These are phyloP conservation scores for Thalassaphorura encarpata DNA, from an alignment of 1,140 invertebrate genomes.

Conservation along the genomic window DNA sequence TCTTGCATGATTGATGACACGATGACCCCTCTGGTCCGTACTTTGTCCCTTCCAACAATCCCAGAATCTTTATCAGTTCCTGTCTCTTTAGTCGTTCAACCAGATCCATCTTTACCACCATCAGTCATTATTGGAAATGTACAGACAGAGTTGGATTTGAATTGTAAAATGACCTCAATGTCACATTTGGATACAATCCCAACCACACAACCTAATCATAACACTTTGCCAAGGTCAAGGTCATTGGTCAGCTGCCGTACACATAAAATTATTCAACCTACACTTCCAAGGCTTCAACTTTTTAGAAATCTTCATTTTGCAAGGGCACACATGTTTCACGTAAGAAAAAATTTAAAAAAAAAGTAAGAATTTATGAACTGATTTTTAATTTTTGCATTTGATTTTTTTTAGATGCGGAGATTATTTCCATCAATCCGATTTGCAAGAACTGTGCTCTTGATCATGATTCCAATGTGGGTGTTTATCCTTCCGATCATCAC, in stretches of 20 bases:
- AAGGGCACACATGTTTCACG: conserved; percentile 28
- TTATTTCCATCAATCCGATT: conserved; percentile 31
- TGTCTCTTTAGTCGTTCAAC: conserved; percentile 18
- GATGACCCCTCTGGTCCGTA: conserved; percentile 15
- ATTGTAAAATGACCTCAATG: conserved; percentile 10
- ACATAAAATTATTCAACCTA: conserved; percentile 12
- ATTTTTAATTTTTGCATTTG: neutral
- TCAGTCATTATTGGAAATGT: conserved; percentile 18
- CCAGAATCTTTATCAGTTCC: conserved; percentile 1
- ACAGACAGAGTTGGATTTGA: neutral
- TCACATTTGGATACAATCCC: neutral
- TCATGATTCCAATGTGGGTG: conserved; percentile 34
- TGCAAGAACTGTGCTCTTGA: conserved; percentile 31
- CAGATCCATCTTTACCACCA: conserved; percentile 16
- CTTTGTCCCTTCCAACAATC: conserved; percentile 22
- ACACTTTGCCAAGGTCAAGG: conserved; percentile 5
- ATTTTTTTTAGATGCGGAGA: conserved; percentile 9
- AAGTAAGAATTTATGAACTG: too few species aligned
- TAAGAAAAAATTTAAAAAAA: too few species aligned
- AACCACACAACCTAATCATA: neutral
- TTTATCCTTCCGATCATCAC: conserved; percentile 32
- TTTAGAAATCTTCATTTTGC: conserved; percentile 29
- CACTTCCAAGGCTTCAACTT: conserved; percentile 16
- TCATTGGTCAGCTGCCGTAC: conserved; percentile 10
- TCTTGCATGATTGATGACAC: conserved; percentile 8